Evolutionary conservation across 2,797 vertebrate genomes (phyloP), one percentile per base, ranked within the genome.

Genomic region (Naso thynnoides): DNA sequence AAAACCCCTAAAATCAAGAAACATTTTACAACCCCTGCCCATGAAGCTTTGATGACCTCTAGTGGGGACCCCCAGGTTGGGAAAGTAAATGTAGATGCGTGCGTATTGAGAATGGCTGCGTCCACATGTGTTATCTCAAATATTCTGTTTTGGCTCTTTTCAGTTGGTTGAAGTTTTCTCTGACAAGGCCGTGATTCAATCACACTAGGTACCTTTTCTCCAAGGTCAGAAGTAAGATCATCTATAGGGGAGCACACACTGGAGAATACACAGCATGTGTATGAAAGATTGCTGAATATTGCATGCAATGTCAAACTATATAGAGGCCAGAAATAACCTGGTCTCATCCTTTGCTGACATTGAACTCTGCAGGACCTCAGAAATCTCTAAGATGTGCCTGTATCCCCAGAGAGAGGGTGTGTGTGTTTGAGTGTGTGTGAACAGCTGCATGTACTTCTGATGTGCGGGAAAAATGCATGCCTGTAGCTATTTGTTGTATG

Each of bases 251-350:
- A 54, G 16, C 38, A 19, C 24, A 31, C 16, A 24, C 44, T 19
- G n/a, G n/a, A 39, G 31, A 48, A 18, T 8, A 44, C 9, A 38
- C 19, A 47, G 57, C 11, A 4, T 64, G 63, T 29, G 38, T 57
- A 18, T 10, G 13, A 36, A 1, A 47, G 50, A 56, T 44, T 23
- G 57, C 53, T 83, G 27, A 78, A 83, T 79, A 78, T 76, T 70
- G 55, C 69, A 81, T 70, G 47, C 7, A 14, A 61, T 69, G 65
- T 71, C 61, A 61, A 60, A 61, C 41, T 69, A 45, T 15, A 79
- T 63, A 27, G 36, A 39, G 42, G 57, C 56, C 58, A 47, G 27
- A 64, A 86, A 78, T 76, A 78, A 70, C 67, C 59, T 33, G 55
- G 47, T 61, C 62, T 70, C 49, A 63, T 52, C 58, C 27, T 64